phyloP scores from a whole-genome alignment of 1,140 invertebrate genomes.

The Drosophila guanche region DNA sequence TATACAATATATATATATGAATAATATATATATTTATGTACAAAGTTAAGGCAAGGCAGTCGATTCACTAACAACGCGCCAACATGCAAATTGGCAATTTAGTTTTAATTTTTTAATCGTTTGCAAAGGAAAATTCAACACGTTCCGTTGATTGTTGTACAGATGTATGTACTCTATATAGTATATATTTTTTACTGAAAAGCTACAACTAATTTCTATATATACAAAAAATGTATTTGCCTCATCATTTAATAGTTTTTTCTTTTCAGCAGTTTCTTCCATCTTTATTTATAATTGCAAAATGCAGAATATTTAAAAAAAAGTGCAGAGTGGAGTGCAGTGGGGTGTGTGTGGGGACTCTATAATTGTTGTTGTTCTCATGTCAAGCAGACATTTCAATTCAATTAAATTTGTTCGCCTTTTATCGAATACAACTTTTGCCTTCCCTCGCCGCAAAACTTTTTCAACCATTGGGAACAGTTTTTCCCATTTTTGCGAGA shows the following conservation, averaged over 20 bases:
- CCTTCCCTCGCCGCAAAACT: slow-evolving; percentile 27
- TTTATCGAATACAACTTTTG: slow-evolving; percentile 44
- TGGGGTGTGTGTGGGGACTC: neutral
- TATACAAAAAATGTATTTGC: slow-evolving; percentile 20
- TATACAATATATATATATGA: slow-evolving; percentile 35
- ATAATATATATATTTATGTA: slow-evolving; percentile 43
- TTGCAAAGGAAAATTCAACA: slow-evolving; percentile 50
- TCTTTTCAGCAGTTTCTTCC: slow-evolving; percentile 30
- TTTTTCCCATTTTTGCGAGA: slow-evolving; percentile 14
- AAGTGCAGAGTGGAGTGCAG: neutral
- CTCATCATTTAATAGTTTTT: slow-evolving; percentile 33
- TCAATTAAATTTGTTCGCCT: slow-evolving; percentile 68
- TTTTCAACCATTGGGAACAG: slow-evolving; percentile 8
- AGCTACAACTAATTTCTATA: slow-evolving; percentile 33
- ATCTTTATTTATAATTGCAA: slow-evolving; percentile 45
- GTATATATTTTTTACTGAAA: slow-evolving; percentile 37
- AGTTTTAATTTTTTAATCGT: slow-evolving; percentile 65
- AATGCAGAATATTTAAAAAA: slow-evolving; percentile 49
- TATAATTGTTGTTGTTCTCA: slow-evolving; percentile 41
- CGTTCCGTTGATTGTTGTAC: slow-evolving; percentile 48
- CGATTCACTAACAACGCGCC: slow-evolving; percentile 55
- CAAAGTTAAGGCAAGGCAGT: slow-evolving; percentile 36
- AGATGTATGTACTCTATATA: slow-evolving; percentile 46
- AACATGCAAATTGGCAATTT: slow-evolving; percentile 67
- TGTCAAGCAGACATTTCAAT: slow-evolving; percentile 77